Evolutionary conservation across 2,888 invertebrate species (phyloP), one percentile per base, ranked within the genome.

Genomic region (Cerceris ruficornis): DNA sequence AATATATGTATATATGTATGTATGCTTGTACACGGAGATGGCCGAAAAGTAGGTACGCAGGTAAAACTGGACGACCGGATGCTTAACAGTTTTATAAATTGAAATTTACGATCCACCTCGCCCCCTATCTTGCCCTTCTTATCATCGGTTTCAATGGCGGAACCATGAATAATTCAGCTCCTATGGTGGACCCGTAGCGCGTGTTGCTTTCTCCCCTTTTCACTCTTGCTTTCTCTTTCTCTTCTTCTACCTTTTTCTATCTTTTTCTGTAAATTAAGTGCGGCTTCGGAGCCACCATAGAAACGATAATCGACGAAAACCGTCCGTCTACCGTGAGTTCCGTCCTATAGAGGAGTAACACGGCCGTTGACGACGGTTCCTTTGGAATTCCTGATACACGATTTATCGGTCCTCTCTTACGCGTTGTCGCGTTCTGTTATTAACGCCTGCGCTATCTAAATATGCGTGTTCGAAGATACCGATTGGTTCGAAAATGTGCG

Each of bases 81-180:
- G 86, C 83, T 88, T 86, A 90, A 90, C 90, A 89, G 88, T 90
- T 90, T 89, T 89, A 88, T 90, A 90, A 90, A 90, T 90, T 90
- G 89, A 87, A 90, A 90, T 90, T 89, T 90, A 90, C 86, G 86
- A 75, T 75, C 59, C 61, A 46, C 69, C 74, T 58, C 55, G 75
- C 64, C 59, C 39, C 69, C 66, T 75, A 49, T 74, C 72, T 78
- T 68, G 62, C 59, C 72, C 75, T 77, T 75, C 86, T 86, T 86
- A 84, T 81, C 86, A 86, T 81, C 79, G 79, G 77, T 79, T 28
- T 79, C 84, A 77, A 79, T 81, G 82, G 83, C 84, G 76, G 77
- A 76, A 82, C 83, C 86, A 89, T 88, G 89, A 89, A 89, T 89
- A 88, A 89, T 89, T 89, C 88, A 89, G 85, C 83, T 82, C 77